These are phyloP conservation scores for Arctocebus calabarensis DNA, from an alignment of 2,797 vertebrate species.

Conservation along the genomic window DNA sequence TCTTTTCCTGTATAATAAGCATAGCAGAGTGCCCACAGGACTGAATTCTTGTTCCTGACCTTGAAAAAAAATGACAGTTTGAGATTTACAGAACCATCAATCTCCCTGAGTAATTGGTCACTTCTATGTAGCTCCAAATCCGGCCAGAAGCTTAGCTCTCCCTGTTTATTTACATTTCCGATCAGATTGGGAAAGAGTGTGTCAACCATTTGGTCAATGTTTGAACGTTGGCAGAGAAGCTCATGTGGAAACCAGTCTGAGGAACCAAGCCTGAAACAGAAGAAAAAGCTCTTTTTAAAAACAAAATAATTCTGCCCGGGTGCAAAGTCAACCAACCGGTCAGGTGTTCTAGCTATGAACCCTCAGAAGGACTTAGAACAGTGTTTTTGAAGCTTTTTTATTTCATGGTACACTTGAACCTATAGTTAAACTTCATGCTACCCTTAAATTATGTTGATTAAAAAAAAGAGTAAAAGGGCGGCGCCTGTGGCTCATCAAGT, in stretches of 20 bases:
- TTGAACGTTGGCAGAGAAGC: background rate
- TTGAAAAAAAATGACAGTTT: background rate
- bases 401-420: too few relatives aligned
- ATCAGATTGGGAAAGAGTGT: background rate
- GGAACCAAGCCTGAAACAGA: constrained; percentile 25
- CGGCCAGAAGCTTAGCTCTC: background rate
- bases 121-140: background rate
- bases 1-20: background rate
- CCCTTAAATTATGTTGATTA: too few relatives aligned
- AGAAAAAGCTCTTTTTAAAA: constrained; percentile 14
- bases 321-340: background rate
- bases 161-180: background rate
- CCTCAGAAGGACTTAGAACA: background rate
- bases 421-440: too few relatives aligned
- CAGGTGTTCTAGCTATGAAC: constrained; percentile 20
- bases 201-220: background rate
- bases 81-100: too few relatives aligned
- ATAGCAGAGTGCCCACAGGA: background rate
- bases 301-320: background rate
- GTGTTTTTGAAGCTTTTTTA: too few relatives aligned
- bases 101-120: background rate
- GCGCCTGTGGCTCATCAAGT: too few relatives aligned
- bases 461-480: too few relatives aligned
- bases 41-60: background rate
- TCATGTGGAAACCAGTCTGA: background rate